Evolutionary conservation across 2,113 vertebrate genomes (phyloP), one percentile per base, ranked within the genome.

Genomic region (Actenoides lindsayi): DNA sequence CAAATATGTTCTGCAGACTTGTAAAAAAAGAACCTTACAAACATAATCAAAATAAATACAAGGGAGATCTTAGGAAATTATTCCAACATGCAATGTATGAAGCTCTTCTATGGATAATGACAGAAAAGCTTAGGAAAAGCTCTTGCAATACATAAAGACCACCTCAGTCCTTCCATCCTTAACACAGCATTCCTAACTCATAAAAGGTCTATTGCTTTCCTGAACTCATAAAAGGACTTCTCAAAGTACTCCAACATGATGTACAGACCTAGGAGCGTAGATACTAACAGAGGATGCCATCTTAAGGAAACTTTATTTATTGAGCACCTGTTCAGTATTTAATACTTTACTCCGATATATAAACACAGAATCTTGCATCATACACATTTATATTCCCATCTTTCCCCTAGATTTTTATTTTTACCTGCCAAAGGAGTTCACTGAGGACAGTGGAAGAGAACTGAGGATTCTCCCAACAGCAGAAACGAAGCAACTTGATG

Each of bases 391-490:
- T 59, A 65, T 16, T 56, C n/a, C 33, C 33, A 63, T 41, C 23
- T 54, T 79, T 44, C 37, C 74, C 12, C n/a, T 54, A 39, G 74
- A 11, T 83, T 91, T 94, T 87, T 91, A 27, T 31, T 93, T 96
- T 98, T 97, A 99, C 99, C 99, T 99, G 99, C 99, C 99, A 99
- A 92, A 99, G 99, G 74, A 99, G 99, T 97, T 99, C 99, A 97
- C 99, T 99, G 88, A 99, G 99, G 96, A 99, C 99, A 90, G 99
- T 99, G 95, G 99, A 99, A 93, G 99, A 99, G 87, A 99, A 99
- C 97, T 99, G 99, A 82, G 99, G 99, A 98, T 99, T 99, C 95
- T 99, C 99, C 99, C 99, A 99, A 98, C 99, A 99, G 98, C 99
- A 99, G 98, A 99, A 99, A 90, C 99, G 99, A 97, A 99, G 99